Base-by-base conservation (phyloP, 2,888 invertebrate species). In the Leptinotarsa peninsularis region DNA sequence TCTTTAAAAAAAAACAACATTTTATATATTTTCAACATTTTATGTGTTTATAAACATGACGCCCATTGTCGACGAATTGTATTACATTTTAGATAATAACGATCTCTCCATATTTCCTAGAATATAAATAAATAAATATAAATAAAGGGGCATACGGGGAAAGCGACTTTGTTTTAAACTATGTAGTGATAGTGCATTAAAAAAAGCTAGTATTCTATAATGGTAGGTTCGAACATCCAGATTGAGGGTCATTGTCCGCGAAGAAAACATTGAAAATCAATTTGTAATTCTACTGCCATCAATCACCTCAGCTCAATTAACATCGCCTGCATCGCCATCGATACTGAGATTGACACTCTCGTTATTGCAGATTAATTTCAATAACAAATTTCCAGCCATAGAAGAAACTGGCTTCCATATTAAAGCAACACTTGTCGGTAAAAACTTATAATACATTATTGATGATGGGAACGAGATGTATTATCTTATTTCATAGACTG, bases 381-480 rank as follows among this genome's bases (percentile, higher is more conserved):
- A 58, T 58, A 58, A 58, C 58, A 58, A 58, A 58, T 58, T 58
- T 58, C 23, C 18, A 58, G 58, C 58, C 23, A 33, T 33, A n/a
- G 43, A 63, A 63, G n/a, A 63, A 63, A 63, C 63, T 43, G n/a
- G 63, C n/a, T 63, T n/a, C 17, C 63, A 63, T 43, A 63, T 43
- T n/a, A 27, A 63, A n/a, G 63, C 33, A 10, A 21, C 66, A 21
- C 10, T 21, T 63, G 43, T 49, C 49, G n/a, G 66, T 56, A 52
- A 52, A 21, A 67, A 43, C 63, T 63, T 21, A 33, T 18, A n/a
- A 63, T 63, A n/a, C 43, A 77, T 77, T 74, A 77, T 77, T 77
- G 70, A 77, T 77, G 50, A 69, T 72, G 74, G 54, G 74, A 74
- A 74, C 67, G 66, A 73, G 43, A 77, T 63, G 27, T 71, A 54